Evolutionary conservation across 1,140 invertebrate genomes (phyloP).

Genomic region (fruit fly (Drosophila melanogaster)): DNA sequence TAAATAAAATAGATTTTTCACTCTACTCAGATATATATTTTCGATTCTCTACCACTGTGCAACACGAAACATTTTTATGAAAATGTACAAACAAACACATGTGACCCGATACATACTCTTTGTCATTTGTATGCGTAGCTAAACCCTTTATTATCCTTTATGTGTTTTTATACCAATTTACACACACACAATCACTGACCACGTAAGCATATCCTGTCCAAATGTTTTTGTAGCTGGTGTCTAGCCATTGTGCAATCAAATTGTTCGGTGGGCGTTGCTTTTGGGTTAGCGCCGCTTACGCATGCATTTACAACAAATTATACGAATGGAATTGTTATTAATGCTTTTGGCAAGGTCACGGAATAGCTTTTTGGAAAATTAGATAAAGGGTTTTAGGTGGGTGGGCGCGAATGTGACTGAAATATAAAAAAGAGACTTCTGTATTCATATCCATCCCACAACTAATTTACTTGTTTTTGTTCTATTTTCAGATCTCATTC

Average conservation of each 20-base stretch:
- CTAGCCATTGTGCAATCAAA: slow-evolving; percentile 65
- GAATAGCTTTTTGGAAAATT: slow-evolving; percentile 38
- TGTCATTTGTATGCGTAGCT: slow-evolving; percentile 30
- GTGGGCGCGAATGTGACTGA: slow-evolving; percentile 21
- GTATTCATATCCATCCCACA: not conserved
- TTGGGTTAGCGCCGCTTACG: slow-evolving; percentile 47
- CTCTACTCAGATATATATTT: not conserved
- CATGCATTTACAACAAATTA: slow-evolving; percentile 73
- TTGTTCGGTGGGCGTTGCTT: slow-evolving; percentile 45
- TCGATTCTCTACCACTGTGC: slow-evolving; percentile 24
- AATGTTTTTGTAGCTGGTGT: slow-evolving; percentile 36
- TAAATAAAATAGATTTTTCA: not conserved
- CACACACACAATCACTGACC: slow-evolving; percentile 16
- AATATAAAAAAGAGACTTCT: slow-evolving; percentile 18
- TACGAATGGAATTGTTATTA: slow-evolving; percentile 41
- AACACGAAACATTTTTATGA: slow-evolving; percentile 28
- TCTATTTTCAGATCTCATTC: slow-evolving; percentile 44
- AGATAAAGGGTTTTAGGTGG: slow-evolving; percentile 21
- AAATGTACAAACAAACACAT: slow-evolving; percentile 5
- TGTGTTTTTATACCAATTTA: slow-evolving; percentile 7
- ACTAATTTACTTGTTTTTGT: slow-evolving; percentile 13
- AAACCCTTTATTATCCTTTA: slow-evolving; percentile 65
- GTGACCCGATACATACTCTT: slow-evolving; percentile 13
- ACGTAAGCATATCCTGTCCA: slow-evolving; percentile 21
- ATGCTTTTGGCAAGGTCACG: slow-evolving; percentile 49